Conservation (phyloP, 2,113 vertebrate species). For the Sporophila hypoxantha region DNA sequence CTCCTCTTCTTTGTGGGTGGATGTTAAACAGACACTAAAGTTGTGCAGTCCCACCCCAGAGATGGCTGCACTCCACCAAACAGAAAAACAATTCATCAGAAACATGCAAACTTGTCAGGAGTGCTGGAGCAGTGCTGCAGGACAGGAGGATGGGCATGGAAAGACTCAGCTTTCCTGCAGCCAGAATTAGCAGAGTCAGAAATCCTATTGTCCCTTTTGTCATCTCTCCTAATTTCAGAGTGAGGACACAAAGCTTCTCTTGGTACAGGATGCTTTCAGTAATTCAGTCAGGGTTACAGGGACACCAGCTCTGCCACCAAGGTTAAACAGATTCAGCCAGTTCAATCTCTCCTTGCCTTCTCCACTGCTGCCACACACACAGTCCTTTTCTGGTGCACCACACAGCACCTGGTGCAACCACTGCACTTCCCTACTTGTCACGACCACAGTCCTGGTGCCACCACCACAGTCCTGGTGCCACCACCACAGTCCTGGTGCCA, state of each 20-base stretch:
- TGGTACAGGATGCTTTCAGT: background rate
- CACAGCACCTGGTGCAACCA: too few species aligned
- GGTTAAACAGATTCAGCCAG: background rate
- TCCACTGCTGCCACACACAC: background rate
- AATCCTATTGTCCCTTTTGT: background rate
- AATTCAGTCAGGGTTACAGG: background rate
- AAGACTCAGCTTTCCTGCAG: background rate
- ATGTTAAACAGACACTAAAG: background rate
- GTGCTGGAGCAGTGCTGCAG: background rate
- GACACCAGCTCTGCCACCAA: background rate
- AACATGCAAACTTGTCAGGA: background rate
- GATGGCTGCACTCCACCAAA: background rate
- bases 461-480: too few species aligned
- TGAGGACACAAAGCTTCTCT: background rate
- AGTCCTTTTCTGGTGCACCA: too few species aligned
- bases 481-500: too few species aligned
- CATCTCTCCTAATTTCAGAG: background rate
- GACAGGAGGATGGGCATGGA: background rate
- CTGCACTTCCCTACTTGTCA: too few species aligned
- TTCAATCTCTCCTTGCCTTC: background rate
- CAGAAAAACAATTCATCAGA: background rate
- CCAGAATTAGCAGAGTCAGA: background rate
- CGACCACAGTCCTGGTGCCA: too few species aligned
- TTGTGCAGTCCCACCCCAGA: background rate
- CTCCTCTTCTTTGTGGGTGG: background rate